Conservation (phyloP, 2,797 vertebrate genomes). For the Pelobates cultripes region DNA sequence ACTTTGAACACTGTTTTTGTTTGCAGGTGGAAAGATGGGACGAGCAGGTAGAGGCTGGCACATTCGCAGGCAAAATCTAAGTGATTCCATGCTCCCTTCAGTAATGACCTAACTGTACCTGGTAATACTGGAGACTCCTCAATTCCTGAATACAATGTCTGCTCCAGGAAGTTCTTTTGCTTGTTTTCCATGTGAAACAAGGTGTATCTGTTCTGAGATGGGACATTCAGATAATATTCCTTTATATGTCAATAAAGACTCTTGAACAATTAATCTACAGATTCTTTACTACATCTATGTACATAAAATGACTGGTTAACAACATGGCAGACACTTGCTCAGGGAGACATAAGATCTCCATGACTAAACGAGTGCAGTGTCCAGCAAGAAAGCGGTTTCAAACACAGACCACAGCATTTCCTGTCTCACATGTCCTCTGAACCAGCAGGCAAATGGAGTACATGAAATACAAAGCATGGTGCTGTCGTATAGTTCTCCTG, state of each 20-base stretch:
- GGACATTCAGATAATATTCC: background rate
- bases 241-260: conserved; percentile 41
- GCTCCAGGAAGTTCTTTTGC: background rate
- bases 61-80: conserved; percentile 31
- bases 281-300: no score
- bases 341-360: no score
- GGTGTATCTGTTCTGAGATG: background rate
- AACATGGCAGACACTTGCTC: no score
- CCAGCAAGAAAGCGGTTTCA: no score
- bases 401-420: no score
- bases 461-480: no score
- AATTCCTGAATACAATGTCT: background rate
- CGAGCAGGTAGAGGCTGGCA: conserved; percentile 30
- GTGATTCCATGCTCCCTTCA: background rate
- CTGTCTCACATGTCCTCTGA: no score
- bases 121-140: background rate
- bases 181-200: background rate
- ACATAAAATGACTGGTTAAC: no score
- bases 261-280: background rate
- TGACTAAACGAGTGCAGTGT: no score
- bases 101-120: background rate
- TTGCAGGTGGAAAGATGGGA: conserved; percentile 43
- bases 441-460: no score
- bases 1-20: background rate
- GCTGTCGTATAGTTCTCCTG: no score